A percentile compares a stretch with the other conserved stretches of the same genome.
phyloP scores from a whole-genome alignment of 37 sponge, comb jelly and placozoan species.

The Theonella swinhoei region DNA sequence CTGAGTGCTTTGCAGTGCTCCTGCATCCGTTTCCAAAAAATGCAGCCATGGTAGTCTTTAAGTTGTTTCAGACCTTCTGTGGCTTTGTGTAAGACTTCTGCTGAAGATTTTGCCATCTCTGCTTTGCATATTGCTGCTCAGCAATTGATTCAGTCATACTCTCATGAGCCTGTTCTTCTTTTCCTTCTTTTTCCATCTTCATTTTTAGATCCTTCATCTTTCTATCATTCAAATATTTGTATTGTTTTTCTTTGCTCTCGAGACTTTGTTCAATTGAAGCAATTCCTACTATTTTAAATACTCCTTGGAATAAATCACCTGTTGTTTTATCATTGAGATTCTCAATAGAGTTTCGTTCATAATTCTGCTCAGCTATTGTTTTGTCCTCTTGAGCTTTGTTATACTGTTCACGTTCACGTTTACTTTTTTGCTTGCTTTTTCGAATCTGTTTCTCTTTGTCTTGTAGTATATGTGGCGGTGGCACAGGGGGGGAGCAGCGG shows the following conservation, averaged over 20 bases:
- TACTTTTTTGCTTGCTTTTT: slow-evolving; percentile 6
- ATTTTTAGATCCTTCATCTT: slow-evolving; percentile 6
- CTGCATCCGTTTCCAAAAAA: slow-evolving; percentile 71
- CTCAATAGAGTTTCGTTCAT: neutral
- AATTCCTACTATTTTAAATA: neutral
- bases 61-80: slow-evolving; percentile 53
- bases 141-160: slow-evolving; percentile 25
- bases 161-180: slow-evolving; percentile 14
- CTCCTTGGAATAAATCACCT: neutral
- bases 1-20: slow-evolving; percentile 49
- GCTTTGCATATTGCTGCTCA: slow-evolving; percentile 21
- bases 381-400: slow-evolving; percentile 6
- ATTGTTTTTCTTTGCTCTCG: neutral
- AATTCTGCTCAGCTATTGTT: slow-evolving; percentile 1
- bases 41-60: slow-evolving; percentile 60
- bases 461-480: too few relatives aligned
- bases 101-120: slow-evolving; percentile 29
- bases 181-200: slow-evolving; percentile 5
- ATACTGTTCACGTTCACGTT: neutral
- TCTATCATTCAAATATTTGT: neutral
- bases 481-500: too few relatives aligned
- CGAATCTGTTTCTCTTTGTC: slow-evolving; percentile 3
- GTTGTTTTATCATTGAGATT: slow-evolving; percentile 2
- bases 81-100: slow-evolving; percentile 57
- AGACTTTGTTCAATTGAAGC: neutral